Percentiles rank a stretch among this genome's conserved stretches.
Conservation (phyloP, 2,888 invertebrate species). For the Aleiodes testaceus region DNA sequence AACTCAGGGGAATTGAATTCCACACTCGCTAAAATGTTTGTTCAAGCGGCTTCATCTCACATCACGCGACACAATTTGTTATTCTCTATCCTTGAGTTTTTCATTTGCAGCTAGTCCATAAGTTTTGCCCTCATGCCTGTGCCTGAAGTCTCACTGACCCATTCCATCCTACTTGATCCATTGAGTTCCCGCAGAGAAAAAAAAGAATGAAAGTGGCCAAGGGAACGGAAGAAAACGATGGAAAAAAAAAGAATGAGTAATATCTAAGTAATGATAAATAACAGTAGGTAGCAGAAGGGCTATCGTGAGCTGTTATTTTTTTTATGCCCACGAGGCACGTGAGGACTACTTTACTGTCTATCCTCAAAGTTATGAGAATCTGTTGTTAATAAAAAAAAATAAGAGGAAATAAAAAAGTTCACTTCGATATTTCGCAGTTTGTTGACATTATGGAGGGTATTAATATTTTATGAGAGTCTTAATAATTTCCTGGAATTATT, state of each 20-base stretch:
- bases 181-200: neutral
- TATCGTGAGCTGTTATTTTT: conserved; percentile 28
- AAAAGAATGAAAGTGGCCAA: neutral
- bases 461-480: too few species aligned
- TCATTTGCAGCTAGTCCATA: neutral
- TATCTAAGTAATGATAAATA: conserved; percentile 13
- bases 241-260: neutral
- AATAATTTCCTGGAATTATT: too few species aligned
- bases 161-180: conserved; percentile 15
- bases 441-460: too few species aligned
- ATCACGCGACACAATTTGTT: too few species aligned
- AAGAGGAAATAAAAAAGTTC: too few species aligned
- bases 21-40: too few species aligned
- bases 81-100: too few species aligned
- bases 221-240: neutral
- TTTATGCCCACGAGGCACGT: conserved; percentile 31
- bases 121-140: conserved; percentile 3
- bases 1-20: too few species aligned
- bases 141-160: conserved; percentile 4
- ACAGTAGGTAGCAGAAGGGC: conserved; percentile 5
- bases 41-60: too few species aligned
- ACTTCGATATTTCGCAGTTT: too few species aligned
- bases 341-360: conserved; percentile 38
- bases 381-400: conserved; percentile 19
- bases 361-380: neutral